Evolutionary conservation across 2,113 vertebrate species (phyloP).

Genomic region (Corvus hawaiiensis): DNA sequence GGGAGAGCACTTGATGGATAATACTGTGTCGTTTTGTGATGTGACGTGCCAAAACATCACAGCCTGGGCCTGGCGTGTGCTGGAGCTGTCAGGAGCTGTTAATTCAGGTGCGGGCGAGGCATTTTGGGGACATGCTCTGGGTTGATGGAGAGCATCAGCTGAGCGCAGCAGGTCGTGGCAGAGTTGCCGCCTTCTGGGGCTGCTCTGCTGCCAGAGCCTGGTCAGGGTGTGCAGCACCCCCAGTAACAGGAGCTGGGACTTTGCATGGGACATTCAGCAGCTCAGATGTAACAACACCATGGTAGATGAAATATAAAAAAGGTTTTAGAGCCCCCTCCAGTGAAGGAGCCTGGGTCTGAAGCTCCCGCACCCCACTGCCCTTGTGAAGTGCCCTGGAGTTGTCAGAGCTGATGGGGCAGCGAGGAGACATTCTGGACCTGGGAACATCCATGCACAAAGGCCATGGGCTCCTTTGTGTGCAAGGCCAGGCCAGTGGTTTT

Average conservation of each 20-base stretch:
- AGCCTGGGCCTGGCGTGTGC: not conserved
- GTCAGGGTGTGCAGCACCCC: not conserved
- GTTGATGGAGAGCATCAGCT: not conserved
- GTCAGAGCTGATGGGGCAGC: not conserved
- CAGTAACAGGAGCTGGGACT: accelerated
- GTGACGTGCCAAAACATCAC: not conserved
- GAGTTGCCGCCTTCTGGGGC: not conserved
- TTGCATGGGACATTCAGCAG: accelerated
- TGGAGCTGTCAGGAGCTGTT: conserved; percentile 7
- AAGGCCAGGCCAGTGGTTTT: not conserved
- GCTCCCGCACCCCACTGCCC: not conserved
- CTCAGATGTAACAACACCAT: not conserved
- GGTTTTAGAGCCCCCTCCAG: not conserved
- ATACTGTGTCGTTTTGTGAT: not conserved
- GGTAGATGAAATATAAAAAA: not conserved
- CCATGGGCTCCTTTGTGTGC: not conserved
- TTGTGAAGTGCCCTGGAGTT: not conserved
- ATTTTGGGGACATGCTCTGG: not conserved
- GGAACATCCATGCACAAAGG: not conserved
- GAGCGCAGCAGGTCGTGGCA: accelerated
- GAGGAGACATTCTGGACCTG: accelerated
- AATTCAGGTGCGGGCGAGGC: not conserved
- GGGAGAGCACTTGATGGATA: not conserved
- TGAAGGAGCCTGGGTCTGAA: not conserved
- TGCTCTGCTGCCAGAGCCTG: not conserved